Conservation (phyloP, 2,888 invertebrate genomes). For the Pachliopta kotzebuea region DNA sequence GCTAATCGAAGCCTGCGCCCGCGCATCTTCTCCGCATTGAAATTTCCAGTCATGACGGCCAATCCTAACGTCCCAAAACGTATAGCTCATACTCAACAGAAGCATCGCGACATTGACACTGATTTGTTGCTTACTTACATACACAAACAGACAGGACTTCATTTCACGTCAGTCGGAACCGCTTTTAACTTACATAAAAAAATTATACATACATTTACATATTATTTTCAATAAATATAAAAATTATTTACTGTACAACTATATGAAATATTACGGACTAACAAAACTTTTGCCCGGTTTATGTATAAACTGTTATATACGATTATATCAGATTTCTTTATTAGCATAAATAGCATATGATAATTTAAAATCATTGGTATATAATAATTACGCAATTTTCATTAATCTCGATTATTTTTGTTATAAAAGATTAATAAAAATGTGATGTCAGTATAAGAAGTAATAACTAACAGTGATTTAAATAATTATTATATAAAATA, state of each 20-base stretch:
- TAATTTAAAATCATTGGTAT: neutral
- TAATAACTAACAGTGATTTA: neutral
- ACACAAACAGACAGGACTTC: slow-evolving; percentile 30
- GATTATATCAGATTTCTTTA: too few relatives aligned
- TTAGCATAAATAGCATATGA: too few relatives aligned
- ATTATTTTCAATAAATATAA: neutral
- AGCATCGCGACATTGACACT: slow-evolving; percentile 65
- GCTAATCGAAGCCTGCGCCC: slow-evolving; percentile 64
- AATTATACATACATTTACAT: neutral
- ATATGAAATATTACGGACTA: too few relatives aligned
- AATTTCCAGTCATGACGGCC: slow-evolving; percentile 74
- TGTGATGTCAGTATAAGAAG: neutral
- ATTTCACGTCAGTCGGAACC: neutral
- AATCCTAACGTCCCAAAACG: slow-evolving; percentile 55
- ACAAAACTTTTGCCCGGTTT: too few relatives aligned
- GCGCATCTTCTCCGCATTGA: slow-evolving; percentile 76
- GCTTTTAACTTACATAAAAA: neutral
- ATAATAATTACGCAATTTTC: neutral
- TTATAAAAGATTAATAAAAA: neutral
- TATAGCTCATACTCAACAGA: slow-evolving; percentile 39
- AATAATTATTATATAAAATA: too few relatives aligned
- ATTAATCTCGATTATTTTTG: neutral
- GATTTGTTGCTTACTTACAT: slow-evolving; percentile 51
- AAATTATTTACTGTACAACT: too few relatives aligned
- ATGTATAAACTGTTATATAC: too few relatives aligned